phyloP scores from a whole-genome alignment of 2,113 vertebrate genomes.

The Hypanus sabinus region DNA sequence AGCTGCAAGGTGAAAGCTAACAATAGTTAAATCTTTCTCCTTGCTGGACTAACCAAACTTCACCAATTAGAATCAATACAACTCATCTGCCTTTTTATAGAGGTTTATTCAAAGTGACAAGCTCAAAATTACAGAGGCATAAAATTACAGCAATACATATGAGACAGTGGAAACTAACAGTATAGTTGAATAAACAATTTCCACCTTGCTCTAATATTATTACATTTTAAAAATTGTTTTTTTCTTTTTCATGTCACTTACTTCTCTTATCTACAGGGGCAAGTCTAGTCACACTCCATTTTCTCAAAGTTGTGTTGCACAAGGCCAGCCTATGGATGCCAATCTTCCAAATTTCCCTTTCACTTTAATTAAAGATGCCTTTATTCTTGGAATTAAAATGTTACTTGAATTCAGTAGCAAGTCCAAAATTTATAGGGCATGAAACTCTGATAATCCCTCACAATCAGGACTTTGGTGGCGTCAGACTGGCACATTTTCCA shows the following conservation, averaged over 20 bases:
- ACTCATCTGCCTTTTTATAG: background rate
- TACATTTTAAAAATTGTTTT: background rate
- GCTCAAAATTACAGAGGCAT: background rate
- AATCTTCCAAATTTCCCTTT: background rate
- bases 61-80: background rate
- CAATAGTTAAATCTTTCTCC: background rate
- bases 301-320: background rate
- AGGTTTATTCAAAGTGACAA: background rate
- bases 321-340: background rate
- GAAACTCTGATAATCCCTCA: too few species aligned
- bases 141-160: background rate
- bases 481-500: too few species aligned
- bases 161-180: background rate
- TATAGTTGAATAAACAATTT: background rate
- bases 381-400: background rate
- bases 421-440: background rate
- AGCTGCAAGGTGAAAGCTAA: background rate
- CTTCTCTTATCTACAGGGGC: background rate
- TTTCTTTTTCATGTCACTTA: background rate
- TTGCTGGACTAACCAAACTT: background rate
- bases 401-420: background rate
- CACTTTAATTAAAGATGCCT: background rate
- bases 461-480: too few species aligned
- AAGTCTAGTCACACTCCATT: background rate
- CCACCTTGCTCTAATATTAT: background rate